A percentile compares a stretch with the other conserved stretches of the same genome.
Conservation (phyloP, 1,140 invertebrate species). For the Alviniconcha marisindica region DNA sequence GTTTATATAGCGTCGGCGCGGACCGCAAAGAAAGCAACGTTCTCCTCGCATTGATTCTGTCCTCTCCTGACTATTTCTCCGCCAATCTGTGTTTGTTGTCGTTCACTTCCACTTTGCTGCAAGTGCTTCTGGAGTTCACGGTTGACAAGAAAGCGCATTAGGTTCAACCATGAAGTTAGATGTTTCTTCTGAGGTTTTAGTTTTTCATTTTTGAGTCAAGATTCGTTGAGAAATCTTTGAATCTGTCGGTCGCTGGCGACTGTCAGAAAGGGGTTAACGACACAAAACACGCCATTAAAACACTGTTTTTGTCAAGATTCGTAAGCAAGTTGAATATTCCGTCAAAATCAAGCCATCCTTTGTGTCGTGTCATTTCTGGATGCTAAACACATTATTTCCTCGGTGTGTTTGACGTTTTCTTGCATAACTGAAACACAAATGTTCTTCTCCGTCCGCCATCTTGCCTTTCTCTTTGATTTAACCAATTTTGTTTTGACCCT, state of each 20-base stretch:
- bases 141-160: background rate
- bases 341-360: background rate
- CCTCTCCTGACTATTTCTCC: background rate
- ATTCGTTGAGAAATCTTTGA: background rate
- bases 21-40: constrained; percentile 23
- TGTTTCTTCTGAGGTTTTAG: background rate
- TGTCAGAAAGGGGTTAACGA: background rate
- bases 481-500: background rate
- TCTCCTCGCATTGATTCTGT: background rate
- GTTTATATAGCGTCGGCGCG: background rate
- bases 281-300: background rate
- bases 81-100: constrained; percentile 29
- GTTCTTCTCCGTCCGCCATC: background rate
- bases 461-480: background rate
- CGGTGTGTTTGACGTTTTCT: background rate
- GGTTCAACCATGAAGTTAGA: background rate
- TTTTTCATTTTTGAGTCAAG: background rate
- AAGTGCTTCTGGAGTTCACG: no score
- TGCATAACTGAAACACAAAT: background rate
- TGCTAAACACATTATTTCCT: background rate
- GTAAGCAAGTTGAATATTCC: background rate
- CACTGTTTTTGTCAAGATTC: background rate
- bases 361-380: background rate
- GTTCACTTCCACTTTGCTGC: background rate
- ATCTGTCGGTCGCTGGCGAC: background rate